These are phyloP conservation scores for Aptenodytes forsteri DNA, from an alignment of 2,113 vertebrate species.

Conservation along the genomic window DNA sequence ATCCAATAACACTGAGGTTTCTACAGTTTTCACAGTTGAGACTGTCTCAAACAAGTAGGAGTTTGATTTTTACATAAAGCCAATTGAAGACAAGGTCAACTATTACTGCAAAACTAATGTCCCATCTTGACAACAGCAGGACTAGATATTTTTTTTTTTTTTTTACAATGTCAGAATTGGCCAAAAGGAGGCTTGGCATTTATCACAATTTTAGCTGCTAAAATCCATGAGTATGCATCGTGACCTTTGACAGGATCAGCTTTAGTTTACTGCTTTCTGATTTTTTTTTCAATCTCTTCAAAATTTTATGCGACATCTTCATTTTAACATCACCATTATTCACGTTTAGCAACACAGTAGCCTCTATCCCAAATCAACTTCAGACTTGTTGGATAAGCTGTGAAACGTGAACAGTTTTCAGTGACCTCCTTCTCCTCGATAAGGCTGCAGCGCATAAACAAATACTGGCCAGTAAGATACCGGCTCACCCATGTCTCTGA, in stretches of 20 bases:
- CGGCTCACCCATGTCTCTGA: neutral
- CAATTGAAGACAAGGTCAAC: neutral
- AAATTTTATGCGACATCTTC: neutral
- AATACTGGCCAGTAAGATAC: neutral
- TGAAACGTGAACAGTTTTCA: neutral
- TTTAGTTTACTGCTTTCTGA: neutral
- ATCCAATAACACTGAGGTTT: neutral
- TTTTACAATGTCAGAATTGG: neutral
- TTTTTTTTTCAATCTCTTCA: neutral
- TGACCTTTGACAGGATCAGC: neutral
- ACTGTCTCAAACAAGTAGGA: neutral
- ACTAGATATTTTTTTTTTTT: neutral
- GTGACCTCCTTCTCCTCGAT: neutral
- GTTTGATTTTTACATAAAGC: neutral
- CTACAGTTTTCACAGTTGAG: neutral
- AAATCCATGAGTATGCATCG: accelerated
- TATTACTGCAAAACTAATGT: neutral
- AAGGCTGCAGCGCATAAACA: neutral
- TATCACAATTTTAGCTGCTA: neutral
- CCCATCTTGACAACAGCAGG: neutral
- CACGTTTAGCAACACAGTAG: neutral
- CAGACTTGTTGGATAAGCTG: neutral
- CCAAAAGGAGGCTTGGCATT: neutral
- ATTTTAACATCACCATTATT: neutral
- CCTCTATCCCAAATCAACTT: neutral